Evolutionary conservation across 1,140 invertebrate genomes (phyloP), one percentile per base, ranked within the genome.

Genomic region (Zaprionus lachaisei): DNA sequence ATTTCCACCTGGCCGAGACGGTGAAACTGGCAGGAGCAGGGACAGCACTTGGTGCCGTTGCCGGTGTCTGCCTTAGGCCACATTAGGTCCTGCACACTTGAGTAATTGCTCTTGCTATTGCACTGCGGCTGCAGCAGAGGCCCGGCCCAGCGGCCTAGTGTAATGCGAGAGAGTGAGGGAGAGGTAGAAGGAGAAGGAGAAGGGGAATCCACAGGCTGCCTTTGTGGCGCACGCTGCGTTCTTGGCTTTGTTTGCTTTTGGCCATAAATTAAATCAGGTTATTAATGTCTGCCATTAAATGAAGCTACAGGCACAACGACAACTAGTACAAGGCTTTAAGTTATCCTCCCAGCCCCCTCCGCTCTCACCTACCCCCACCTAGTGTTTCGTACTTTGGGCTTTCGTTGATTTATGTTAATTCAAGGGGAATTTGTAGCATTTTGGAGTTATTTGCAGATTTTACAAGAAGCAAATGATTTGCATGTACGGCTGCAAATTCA

Each of bases 281-380:
- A 90, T 90, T 90, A 90, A 90, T 90, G 85, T 90, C 82, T 84
- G 76, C 81, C 85, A 90, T 90, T 90, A 89, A 89, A 85, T 87
- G 84, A 89, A 87, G 84, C 84, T 81, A 87, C 78, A 49, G 49
- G 54, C 71, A 60, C 71, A 80, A 66, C 62, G 70, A 51, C 31
- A 65, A 63, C 74, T 51, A 62, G 56, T 24, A 34, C 54, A 24
- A 24, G 26, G 63, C 44, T 65, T 49, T 34, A 47, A n/a, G 41
- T 60, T 66, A 74, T 69, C 51, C 75, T 68, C 28, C 28, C 38
- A 17, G 6, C 28, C 24, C 31, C 20, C 62, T 26, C 49, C 15
- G 26, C 51, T 9, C 65, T 57, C 14, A 6, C 12, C 66, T 20
- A 57, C 17, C 20, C 14, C 69, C 63, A 41, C 41, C 67, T 37